Conservation (phyloP, 2,888 invertebrate species). For the Scaptomyza reducta region DNA sequence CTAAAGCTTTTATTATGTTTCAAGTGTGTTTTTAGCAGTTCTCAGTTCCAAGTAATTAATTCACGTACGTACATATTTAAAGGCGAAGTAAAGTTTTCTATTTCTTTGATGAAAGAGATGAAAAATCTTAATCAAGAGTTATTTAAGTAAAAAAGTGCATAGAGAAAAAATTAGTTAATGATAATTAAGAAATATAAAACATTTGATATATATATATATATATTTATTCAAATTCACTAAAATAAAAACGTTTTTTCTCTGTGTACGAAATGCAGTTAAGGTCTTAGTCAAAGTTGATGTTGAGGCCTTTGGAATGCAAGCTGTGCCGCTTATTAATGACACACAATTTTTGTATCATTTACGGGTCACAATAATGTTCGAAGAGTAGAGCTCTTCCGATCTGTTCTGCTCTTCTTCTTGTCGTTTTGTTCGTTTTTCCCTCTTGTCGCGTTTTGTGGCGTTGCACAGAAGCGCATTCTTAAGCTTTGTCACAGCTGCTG, state of each 20-base stretch:
- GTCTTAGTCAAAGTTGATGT: conserved; percentile 1
- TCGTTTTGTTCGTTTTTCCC: background rate
- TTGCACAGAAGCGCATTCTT: conserved; percentile 79
- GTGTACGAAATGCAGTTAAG: conserved; percentile 23
- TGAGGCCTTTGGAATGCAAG: conserved; percentile 45
- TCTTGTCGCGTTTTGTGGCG: conserved; percentile 38
- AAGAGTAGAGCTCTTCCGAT: conserved; percentile 25
- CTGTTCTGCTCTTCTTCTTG: conserved; percentile 12
- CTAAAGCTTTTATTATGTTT: no score
- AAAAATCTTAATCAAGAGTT: background rate
- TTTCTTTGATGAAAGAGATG: no score
- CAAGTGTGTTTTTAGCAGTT: no score
- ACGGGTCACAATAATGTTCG: conserved; percentile 78
- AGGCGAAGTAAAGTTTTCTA: no score
- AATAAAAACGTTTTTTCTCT: background rate
- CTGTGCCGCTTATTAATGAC: conserved; percentile 80
- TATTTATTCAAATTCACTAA: no score
- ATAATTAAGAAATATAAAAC: background rate
- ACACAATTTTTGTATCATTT: conserved; percentile 82
- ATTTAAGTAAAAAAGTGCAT: background rate
- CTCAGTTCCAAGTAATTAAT: no score
- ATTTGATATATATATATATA: no score
- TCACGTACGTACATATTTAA: no score
- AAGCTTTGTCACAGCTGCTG: conserved; percentile 41
- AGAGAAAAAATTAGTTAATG: background rate